Evolutionary conservation across 2,888 invertebrate genomes (phyloP).

Genomic region (Heteromyza rotundicornis): DNA sequence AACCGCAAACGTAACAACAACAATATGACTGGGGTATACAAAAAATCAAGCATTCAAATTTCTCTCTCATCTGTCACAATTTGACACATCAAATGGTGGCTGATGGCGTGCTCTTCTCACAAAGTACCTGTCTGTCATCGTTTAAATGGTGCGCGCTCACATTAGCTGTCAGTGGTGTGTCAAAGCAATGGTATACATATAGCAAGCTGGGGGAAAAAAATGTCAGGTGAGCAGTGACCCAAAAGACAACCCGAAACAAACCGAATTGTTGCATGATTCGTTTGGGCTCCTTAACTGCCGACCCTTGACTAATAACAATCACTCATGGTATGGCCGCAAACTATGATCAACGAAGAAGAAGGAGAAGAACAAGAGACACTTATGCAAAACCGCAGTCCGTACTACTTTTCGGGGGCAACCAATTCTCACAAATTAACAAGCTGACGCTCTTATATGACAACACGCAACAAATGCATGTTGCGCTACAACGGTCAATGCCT

Average conservation of each 20-base stretch:
- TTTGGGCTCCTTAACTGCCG: neutral
- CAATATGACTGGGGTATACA: slow-evolving; percentile 5
- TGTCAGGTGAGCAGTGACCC: neutral
- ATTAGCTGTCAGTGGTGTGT: slow-evolving; percentile 23
- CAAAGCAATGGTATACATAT: slow-evolving; percentile 5
- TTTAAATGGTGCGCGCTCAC: slow-evolving; percentile 22
- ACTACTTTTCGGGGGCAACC: neutral
- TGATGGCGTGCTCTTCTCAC: neutral
- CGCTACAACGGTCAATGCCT: too few relatives aligned
- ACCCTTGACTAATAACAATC: neutral
- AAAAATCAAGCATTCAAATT: slow-evolving; percentile 19
- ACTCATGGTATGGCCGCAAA: too few relatives aligned
- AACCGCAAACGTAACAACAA: slow-evolving; percentile 15
- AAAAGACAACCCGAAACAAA: too few relatives aligned
- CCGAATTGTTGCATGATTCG: neutral
- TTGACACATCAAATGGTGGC: slow-evolving; percentile 33
- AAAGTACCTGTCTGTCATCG: slow-evolving; percentile 24
- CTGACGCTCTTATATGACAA: slow-evolving; percentile 41
- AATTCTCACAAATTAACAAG: slow-evolving; percentile 57
- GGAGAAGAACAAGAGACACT: too few relatives aligned
- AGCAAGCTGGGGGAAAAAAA: neutral
- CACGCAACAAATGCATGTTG: slow-evolving; percentile 32
- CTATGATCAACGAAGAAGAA: too few relatives aligned
- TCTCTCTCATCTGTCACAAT: slow-evolving; percentile 47
- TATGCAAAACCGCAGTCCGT: slow-evolving; percentile 16